phyloP scores from a whole-genome alignment of 2,113 vertebrate species.

The Rhinolophus ferrumequinum region DNA sequence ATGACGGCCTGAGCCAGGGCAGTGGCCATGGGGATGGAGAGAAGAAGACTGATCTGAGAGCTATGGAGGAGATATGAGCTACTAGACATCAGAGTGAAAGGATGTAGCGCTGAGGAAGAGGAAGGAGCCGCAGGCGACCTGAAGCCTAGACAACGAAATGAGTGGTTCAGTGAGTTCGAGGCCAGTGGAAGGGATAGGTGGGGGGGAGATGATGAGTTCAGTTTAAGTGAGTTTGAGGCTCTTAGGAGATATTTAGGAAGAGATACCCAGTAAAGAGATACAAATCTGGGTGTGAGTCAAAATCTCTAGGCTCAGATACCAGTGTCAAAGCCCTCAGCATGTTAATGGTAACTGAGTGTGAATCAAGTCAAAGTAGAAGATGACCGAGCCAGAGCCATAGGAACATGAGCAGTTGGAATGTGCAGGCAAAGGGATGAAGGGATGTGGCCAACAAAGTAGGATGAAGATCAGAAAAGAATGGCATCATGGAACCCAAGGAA shows the following conservation, averaged over 20 bases:
- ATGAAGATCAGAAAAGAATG: not conserved
- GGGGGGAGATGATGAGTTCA: not conserved
- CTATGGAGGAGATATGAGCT: not conserved
- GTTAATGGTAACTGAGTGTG: not conserved
- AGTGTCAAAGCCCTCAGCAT: not conserved
- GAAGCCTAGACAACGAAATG: not conserved
- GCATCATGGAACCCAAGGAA: not conserved
- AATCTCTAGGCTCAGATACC: not conserved
- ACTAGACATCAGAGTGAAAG: not conserved
- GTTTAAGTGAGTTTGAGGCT: conserved; percentile 20
- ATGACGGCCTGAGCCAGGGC: too few relatives aligned
- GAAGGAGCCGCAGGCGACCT: not conserved
- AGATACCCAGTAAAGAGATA: not conserved
- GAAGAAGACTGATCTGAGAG: not conserved
- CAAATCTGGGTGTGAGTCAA: conserved; percentile 15
- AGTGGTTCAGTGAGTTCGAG: not conserved
- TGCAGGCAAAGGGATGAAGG: not conserved
- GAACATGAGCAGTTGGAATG: not conserved
- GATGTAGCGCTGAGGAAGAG: not conserved
- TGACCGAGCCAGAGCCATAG: not conserved
- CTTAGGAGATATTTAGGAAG: not conserved
- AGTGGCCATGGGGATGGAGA: not conserved
- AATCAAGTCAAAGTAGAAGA: not conserved
- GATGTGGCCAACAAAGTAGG: not conserved
- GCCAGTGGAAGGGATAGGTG: too few relatives aligned